Base-by-base conservation (phyloP, 2,797 vertebrate genomes). In the Chaunax sp. region DNA sequence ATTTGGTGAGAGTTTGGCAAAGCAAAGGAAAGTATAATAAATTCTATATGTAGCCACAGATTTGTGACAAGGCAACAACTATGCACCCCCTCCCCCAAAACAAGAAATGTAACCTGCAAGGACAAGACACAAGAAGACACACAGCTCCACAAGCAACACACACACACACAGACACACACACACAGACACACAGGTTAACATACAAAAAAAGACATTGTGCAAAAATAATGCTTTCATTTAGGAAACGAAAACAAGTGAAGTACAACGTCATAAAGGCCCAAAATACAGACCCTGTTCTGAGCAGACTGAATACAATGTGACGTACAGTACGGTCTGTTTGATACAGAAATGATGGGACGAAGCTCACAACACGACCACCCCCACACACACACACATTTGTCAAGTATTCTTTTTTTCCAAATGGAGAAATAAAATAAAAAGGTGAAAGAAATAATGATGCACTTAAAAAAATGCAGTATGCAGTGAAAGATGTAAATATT, bases 1-100 rank as follows among this genome's bases (percentile, higher is more conserved):
- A 92, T 93, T 94, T 94, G 93, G 92, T 93, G 89, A 92, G 85
- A 82, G 86, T 93, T 90, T 92, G 90, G 89, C 92, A 90, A 93
- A 90, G 86, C 81, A 85, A 92, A 89, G 60, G n/a, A 85, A 78
- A 75, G 64, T 50, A 87, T 73, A 89, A 92, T 93, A 92, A 93
- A 91, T 92, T 87, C 90, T 85, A 90, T 82, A 91, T 81, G 80
- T 55, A 87, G 91, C 88, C 92, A 92, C 92, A 79, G 78, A 88
- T 65, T 38, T 81, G 90, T 92, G 93, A 93, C 92, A 94, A 94
- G 92, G 93, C 93, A 93, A 93, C 90, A 78, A 89, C 75, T 82
- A 89, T 80, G 75, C 72, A 45, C 46, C 69, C 56, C 67, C 9
- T 3, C 62, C 43, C 19, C 19, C 47, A 28, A 10, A 49, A 83